Evolutionary conservation across 2,113 vertebrate genomes (phyloP).

Genomic region (Neogale vison): DNA sequence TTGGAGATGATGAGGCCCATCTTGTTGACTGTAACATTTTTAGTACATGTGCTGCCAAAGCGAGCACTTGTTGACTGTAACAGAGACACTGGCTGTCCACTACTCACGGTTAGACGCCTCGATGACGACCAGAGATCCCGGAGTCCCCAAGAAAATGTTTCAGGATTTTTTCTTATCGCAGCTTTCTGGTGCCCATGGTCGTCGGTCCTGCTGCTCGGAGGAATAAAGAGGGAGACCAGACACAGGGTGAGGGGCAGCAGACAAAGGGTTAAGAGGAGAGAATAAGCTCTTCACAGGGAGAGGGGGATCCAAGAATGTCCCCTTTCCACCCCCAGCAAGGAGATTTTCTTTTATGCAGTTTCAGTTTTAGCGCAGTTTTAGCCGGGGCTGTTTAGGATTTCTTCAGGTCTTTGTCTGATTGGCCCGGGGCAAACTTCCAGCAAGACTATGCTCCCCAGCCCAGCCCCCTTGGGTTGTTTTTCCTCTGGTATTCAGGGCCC

Average conservation of each 20-base stretch:
- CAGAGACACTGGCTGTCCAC: not conserved
- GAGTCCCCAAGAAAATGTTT: not conserved
- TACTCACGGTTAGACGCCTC: not conserved
- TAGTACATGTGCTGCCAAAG: too few relatives aligned
- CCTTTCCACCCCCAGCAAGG: not conserved
- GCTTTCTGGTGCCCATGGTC: not conserved
- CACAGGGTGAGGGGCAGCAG: not conserved
- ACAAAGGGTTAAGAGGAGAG: not conserved
- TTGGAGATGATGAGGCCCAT: not conserved
- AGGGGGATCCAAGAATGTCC: not conserved
- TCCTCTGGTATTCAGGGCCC: not conserved
- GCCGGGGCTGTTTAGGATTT: not conserved
- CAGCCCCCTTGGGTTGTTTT: not conserved
- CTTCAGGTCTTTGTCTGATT: not conserved
- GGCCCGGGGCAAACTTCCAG: not conserved
- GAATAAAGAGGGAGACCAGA: not conserved
- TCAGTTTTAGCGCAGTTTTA: not conserved
- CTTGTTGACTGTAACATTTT: not conserved
- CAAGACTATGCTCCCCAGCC: not conserved
- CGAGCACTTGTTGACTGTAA: not conserved
- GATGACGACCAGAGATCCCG: not conserved
- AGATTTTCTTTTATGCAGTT: not conserved
- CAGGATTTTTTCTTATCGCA: not conserved
- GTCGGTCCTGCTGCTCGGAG: not conserved
- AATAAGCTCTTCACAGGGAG: not conserved